Conservation (phyloP, 2,797 vertebrate species). For the Myripristis jacobus region DNA sequence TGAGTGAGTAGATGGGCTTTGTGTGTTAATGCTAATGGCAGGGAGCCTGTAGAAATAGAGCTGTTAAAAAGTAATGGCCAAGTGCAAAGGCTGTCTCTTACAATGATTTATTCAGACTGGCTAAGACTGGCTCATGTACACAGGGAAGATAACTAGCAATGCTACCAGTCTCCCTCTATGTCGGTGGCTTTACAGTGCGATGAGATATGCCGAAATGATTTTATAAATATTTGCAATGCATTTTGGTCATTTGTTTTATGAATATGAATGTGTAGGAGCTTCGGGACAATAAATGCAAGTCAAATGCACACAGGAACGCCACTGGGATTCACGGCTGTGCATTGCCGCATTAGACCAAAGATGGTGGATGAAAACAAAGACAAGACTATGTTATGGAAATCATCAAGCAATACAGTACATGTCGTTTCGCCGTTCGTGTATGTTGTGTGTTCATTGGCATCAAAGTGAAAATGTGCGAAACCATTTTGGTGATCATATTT, state of each 20-base stretch:
- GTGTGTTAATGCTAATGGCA: slow-evolving; percentile 35
- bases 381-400: too few relatives aligned
- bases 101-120: slow-evolving; percentile 73
- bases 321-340: neutral
- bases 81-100: slow-evolving; percentile 45
- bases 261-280: neutral
- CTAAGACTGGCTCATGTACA: neutral
- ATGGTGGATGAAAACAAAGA: too few relatives aligned
- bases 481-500: too few relatives aligned
- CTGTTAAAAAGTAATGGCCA: slow-evolving; percentile 15
- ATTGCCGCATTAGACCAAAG: neutral
- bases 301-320: slow-evolving; percentile 1
- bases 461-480: too few relatives aligned
- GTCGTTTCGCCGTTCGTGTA: too few relatives aligned
- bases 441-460: too few relatives aligned
- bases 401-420: too few relatives aligned
- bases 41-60: slow-evolving; percentile 55
- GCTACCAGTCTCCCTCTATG: slow-evolving; percentile 14
- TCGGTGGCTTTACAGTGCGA: too few relatives aligned
- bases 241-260: too few relatives aligned
- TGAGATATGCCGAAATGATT: too few relatives aligned
- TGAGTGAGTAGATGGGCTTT: slow-evolving; percentile 27
- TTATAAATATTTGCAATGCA: too few relatives aligned
- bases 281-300: slow-evolving; percentile 4
- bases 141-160: slow-evolving; percentile 7